phyloP scores from a whole-genome alignment of 2,888 invertebrate genomes.

The Lepidonotus clava region DNA sequence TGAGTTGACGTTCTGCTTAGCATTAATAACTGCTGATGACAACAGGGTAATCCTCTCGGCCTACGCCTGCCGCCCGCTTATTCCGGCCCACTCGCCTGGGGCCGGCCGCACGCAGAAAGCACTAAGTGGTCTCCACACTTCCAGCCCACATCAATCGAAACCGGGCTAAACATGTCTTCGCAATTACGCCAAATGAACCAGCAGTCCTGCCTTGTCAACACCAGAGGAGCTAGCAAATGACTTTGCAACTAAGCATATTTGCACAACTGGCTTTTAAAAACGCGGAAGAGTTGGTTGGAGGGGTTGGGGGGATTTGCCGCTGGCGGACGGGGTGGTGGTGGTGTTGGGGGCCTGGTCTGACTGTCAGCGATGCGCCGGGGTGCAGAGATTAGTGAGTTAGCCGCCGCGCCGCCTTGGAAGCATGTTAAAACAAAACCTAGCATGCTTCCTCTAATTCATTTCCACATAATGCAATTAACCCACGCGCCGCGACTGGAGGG shows the following conservation, averaged over 20 bases:
- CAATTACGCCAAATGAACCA: slow-evolving; percentile 37
- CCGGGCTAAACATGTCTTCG: slow-evolving; percentile 44
- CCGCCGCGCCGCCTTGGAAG: no score
- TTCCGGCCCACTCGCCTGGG: neutral
- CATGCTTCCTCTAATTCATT: slow-evolving; percentile 30
- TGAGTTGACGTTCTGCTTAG: no score
- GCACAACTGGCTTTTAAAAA: slow-evolving; percentile 39
- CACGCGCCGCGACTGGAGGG: no score
- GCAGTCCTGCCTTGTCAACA: slow-evolving; percentile 25
- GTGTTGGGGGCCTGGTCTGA: neutral
- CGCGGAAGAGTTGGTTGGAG: neutral
- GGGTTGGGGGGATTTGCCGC: neutral
- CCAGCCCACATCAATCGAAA: slow-evolving; percentile 41
- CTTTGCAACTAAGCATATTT: slow-evolving; percentile 42
- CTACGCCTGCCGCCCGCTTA: neutral
- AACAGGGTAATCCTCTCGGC: no score
- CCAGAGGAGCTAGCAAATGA: slow-evolving; percentile 1
- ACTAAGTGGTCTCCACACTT: slow-evolving; percentile 30
- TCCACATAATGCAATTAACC: slow-evolving; percentile 21
- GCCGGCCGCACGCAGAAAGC: neutral
- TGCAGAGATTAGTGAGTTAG: no score
- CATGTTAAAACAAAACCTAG: neutral
- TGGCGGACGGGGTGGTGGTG: neutral
- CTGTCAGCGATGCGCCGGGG: neutral
- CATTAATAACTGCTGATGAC: no score